Percentiles rank a stretch among this genome's conserved stretches.
These are phyloP conservation scores for Onychomys leucogaster DNA, from an alignment of 2,797 vertebrate species.

Conservation along the genomic window DNA sequence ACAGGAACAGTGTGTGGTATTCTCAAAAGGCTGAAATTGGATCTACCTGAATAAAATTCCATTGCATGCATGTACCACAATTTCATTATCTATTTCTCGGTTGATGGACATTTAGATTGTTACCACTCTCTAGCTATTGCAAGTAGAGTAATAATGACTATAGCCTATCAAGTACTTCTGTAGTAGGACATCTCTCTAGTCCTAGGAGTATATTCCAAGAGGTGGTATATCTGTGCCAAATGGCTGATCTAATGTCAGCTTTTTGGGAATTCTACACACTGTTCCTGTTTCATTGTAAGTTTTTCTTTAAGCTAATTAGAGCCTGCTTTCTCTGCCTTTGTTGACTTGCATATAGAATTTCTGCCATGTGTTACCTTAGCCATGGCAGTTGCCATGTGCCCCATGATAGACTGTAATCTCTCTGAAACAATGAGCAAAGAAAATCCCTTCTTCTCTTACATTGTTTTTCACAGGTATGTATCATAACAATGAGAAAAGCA, in stretches of 20 bases:
- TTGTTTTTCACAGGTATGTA: background rate
- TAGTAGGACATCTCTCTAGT: background rate
- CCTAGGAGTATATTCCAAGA: background rate
- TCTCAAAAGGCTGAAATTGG: background rate
- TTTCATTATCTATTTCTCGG: background rate
- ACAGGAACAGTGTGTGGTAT: background rate
- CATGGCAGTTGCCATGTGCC: too few species aligned
- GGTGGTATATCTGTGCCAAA: background rate
- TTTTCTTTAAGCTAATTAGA: background rate
- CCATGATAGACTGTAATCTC: background rate
- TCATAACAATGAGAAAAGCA: background rate
- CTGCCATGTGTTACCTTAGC: background rate
- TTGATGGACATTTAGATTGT: background rate
- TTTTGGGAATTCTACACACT: background rate
- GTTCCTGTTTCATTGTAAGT: background rate
- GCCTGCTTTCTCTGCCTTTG: background rate
- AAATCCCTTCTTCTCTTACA: background rate
- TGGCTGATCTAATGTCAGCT: background rate
- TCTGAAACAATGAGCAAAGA: background rate
- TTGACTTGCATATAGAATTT: background rate
- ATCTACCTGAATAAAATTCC: background rate
- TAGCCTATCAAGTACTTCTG: background rate
- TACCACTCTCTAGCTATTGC: background rate
- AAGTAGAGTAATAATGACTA: background rate
- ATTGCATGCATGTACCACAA: background rate